Base-by-base conservation (phyloP, 2,113 vertebrate genomes). In the Chionodraco myersi region DNA sequence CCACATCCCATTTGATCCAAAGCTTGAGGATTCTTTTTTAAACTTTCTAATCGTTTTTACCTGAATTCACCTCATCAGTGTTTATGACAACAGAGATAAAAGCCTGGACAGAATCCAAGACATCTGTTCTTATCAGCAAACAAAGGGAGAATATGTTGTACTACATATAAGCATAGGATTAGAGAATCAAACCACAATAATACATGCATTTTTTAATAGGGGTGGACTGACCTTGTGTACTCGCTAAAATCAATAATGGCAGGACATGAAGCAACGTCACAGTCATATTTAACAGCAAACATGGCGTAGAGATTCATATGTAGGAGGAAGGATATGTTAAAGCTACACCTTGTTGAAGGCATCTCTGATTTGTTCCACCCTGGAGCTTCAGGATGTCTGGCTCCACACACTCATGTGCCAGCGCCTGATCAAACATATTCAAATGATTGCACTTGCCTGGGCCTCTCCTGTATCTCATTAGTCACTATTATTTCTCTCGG, bases 351-450 rank as follows among this genome's bases (percentile, higher is more conserved):
- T 14, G 56, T 34, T 67, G 53, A 65, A 15, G 14, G 49, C 6
- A 2, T 49, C 71, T 66, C 26, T 10, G 63, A 54, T 82, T 86
- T 73, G 61, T 77, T 86, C 76, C n/a, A 21, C 72, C 77, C 79
- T 59, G 79, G 67, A 82, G 75, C 41, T 75, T 77, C 41, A 12
- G 41, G 57, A 74, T 14, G 64, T 45, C 52, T 71, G 62, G 59
- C 77, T 65, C 34, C 71, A 79, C 77, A 81, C 51, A 11, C 80
- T 74, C 65, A 75, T 84, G 77, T 74, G 78, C 59, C 69, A 30
- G 56, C 36, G 49, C 34, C n/a, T n/a, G 79, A 88, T 92, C 87
- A 88, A 88, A 92, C 74, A 73, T 70, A 92, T 90, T 82, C 73
- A 86, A 92, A 89, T 87, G 41, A 52, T 53, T 11, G 49, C 34